Evolutionary conservation across 2,113 vertebrate genomes (phyloP), one percentile per base, ranked within the genome.

Genomic region (Nematolebias whitei): DNA sequence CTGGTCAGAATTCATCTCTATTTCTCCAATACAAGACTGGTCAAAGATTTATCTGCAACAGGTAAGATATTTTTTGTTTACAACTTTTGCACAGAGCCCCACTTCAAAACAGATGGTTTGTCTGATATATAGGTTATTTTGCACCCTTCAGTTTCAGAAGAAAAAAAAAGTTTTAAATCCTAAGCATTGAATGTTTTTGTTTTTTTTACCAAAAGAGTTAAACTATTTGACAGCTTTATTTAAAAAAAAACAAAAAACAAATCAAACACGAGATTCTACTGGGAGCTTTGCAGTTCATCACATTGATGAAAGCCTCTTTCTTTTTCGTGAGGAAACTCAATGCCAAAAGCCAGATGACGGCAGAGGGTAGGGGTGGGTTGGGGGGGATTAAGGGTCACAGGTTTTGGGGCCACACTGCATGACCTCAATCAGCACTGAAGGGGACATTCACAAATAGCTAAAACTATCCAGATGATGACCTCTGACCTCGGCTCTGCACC

Each of bases 401-500:
- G 79, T 83, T 89, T 78, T 44, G 68, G 71, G 89, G 78, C 80
- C 66, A 69, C 68, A 40, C 74, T 60, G 53, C 62, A 4, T 89
- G 85, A 90, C 87, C 86, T 87, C 78, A 86, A 85, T 84, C 84
- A 87, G 45, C 10, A 19, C 84, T 74, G 63, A 75, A 88, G 78
- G 83, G 78, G 76, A 73, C 69, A 32, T 85, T 82, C 72, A 63
- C 65, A 68, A 88, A 87, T 68, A 84, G 77, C 86, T 91, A 90
- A 91, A 92, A 87, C 89, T 90, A 91, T 91, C 89, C 90, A 93
- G 89, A 93, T 90, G 88, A 93, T 61, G 80, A 90, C 84, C 90
- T 89, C 59, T 83, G 85, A 89, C 81, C 82, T 66, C 58, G 14
- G 81, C 61, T 63, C 58, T 74, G 71, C 72, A 74, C 76, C 84